Percentiles rank a stretch among this genome's conserved stretches.
phyloP scores from a whole-genome alignment of 37 sponge, comb jelly and placozoan genomes.

The Crambe crambe region DNA sequence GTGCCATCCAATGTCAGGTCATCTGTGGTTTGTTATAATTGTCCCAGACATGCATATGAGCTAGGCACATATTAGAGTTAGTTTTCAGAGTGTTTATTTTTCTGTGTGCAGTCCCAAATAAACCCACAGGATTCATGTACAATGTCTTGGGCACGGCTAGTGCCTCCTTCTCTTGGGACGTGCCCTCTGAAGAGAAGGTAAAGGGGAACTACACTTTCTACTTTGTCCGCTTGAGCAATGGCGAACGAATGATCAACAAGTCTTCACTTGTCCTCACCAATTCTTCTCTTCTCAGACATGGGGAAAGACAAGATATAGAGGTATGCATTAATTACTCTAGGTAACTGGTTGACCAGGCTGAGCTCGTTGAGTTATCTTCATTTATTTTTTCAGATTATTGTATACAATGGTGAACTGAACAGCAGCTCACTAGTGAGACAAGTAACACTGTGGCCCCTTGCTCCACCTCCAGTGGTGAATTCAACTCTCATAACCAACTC shows the following conservation, averaged over 20 bases:
- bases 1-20: too few relatives aligned
- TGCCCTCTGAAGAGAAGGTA: background rate
- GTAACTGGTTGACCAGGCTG: too few relatives aligned
- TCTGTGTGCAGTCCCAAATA: background rate
- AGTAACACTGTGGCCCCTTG: slow-evolving; percentile 15
- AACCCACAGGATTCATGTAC: background rate
- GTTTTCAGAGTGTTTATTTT: too few relatives aligned
- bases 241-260: background rate
- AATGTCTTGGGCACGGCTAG: background rate
- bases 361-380: background rate
- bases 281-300: background rate
- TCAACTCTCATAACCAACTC: background rate
- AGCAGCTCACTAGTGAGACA: background rate
- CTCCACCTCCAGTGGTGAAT: slow-evolving; percentile 7
- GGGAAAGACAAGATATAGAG: background rate
- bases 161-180: background rate
- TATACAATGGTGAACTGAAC: slow-evolving; percentile 27
- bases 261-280: background rate
- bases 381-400: slow-evolving; percentile 19
- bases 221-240: background rate
- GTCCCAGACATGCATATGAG: too few relatives aligned
- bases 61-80: too few relatives aligned
- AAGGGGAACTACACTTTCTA: background rate
- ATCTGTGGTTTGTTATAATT: too few relatives aligned
- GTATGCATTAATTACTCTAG: background rate